Evolutionary conservation across 2,888 invertebrate species (phyloP), one percentile per base, ranked within the genome.

Genomic region (Augochlorella aurata): DNA sequence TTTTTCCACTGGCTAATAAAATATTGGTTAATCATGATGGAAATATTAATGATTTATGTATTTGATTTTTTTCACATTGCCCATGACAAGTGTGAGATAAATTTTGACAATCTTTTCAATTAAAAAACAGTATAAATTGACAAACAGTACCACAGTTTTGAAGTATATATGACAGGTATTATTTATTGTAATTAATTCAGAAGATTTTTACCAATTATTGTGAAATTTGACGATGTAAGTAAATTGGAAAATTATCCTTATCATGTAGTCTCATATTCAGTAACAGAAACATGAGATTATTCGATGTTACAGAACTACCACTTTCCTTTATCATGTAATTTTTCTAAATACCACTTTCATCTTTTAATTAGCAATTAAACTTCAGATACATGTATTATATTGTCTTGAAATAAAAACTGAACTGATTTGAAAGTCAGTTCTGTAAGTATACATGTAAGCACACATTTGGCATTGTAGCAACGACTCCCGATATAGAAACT

Each of bases 351-450:
- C 8, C 54, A 66, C 52, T 65, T 58, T 49, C 16, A 54, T 38
- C 45, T 70, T 70, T 54, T 16, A 70, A 52, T 52, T 29, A 73
- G 69, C 61, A 63, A 29, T 63, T 63, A 18, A 9, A 38, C 38
- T 63, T 3, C 4, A 38, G 12, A 14, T 38, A 38, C 38, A 38
- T 38, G 18, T 63, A 38, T 18, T 29, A 29, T 63, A 63, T 18
- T 18, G 38, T 63, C 63, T 24, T 18, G 16, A 38, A 38, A 63
- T 63, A 63, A 63, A 38, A 63, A 38, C 18, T 38, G 63, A 18
- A 18, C 63, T 63, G 63, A 63, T 63, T 63, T 63, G 58, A 80
- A 79, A 72, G 72, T 61, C 79, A 63, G 18, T 52, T 65, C 7
- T 58, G 45, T 68, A 63, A 49, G 47, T 49, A 49, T 49, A 49